phyloP scores from a whole-genome alignment of 2,797 vertebrate species.

The Lacerta agilis region DNA sequence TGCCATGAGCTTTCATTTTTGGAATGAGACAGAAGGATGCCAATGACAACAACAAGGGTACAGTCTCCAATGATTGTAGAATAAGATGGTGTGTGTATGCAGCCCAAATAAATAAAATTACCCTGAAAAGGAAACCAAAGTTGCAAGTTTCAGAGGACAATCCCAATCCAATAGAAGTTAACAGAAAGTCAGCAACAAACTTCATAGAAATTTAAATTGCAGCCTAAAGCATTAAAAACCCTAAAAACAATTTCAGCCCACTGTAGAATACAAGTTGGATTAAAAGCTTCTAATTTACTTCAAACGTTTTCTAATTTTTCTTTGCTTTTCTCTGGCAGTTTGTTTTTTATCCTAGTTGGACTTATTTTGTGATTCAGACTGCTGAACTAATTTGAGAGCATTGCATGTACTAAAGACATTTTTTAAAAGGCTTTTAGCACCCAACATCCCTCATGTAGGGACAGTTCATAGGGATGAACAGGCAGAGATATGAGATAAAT shows the following conservation, averaged over 20 bases:
- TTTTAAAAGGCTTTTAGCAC: not conserved
- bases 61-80: no score
- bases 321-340: not conserved
- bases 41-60: no score
- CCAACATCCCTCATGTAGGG: not conserved
- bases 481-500: not conserved
- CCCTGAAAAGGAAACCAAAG: not conserved
- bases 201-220: not conserved
- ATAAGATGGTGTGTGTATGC: no score
- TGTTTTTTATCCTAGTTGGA: conserved; percentile 1
- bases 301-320: conserved; percentile 8
- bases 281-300: conserved; percentile 27
- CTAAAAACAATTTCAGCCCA: conserved; percentile 6
- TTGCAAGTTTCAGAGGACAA: not conserved
- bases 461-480: conserved; percentile 27
- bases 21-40: no score
- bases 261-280: conserved; percentile 20
- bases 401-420: conserved; percentile 10
- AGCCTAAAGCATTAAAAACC: not conserved
- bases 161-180: not conserved
- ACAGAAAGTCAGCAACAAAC: not conserved
- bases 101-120: not conserved
- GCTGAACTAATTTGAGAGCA: conserved; percentile 12
- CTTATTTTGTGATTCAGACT: conserved; percentile 18
- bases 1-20: no score